phyloP scores from a whole-genome alignment of 2,113 vertebrate genomes.

The Cynoglossus semilaevis region DNA sequence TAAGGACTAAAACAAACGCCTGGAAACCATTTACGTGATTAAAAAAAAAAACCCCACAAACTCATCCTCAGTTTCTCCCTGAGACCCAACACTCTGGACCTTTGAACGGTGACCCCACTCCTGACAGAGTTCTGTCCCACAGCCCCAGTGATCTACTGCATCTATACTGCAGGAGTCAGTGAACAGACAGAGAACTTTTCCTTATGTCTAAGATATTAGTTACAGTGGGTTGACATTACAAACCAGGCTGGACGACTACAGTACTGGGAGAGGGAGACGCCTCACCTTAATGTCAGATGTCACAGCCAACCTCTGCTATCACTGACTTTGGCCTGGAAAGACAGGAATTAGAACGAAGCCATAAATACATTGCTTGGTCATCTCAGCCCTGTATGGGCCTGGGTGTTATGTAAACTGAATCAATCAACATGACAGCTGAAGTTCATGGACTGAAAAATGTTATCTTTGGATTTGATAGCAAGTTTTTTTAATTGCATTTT shows the following conservation, averaged over 20 bases:
- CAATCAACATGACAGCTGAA: background rate
- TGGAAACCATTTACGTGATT: too few species aligned
- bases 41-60: too few species aligned
- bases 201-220: slow-evolving; percentile 33
- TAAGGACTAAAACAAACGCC: too few species aligned
- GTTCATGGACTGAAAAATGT: too few species aligned
- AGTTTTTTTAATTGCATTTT: too few species aligned
- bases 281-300: slow-evolving; percentile 68
- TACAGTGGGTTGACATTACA: slow-evolving; percentile 56
- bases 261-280: slow-evolving; percentile 9
- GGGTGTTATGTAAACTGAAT: background rate
- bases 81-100: slow-evolving; percentile 7
- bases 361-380: slow-evolving; percentile 9
- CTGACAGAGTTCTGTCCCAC: too few species aligned
- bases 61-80: background rate
- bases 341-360: slow-evolving; percentile 18
- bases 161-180: too few species aligned
- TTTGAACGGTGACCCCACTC: background rate
- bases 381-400: slow-evolving; percentile 2
- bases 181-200: slow-evolving; percentile 35
- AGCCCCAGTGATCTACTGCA: slow-evolving; percentile 23
- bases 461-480: too few species aligned
- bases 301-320: slow-evolving; percentile 53
- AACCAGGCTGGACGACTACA: slow-evolving; percentile 22
- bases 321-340: slow-evolving; percentile 62